A percentile compares a stretch with the other conserved stretches of the same genome.
Conservation (phyloP, 2,888 invertebrate genomes). For the Autographa gamma region DNA sequence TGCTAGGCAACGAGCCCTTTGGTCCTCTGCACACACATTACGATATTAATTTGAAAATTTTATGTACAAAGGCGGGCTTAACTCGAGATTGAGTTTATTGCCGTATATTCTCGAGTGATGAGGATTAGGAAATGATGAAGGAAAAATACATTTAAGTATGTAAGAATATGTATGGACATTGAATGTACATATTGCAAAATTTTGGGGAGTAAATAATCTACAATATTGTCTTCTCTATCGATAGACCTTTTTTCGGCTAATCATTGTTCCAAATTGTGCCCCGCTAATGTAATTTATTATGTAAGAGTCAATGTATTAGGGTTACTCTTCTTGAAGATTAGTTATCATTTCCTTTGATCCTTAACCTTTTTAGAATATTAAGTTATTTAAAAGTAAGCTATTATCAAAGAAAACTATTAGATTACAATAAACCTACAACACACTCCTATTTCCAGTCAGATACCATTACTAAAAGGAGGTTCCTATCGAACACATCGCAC, state of each 20-base stretch:
- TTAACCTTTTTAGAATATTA: background rate
- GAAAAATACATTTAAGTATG: slow-evolving; percentile 1
- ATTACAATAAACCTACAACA: slow-evolving; percentile 3
- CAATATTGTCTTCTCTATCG: background rate
- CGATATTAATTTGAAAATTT: slow-evolving; percentile 8
- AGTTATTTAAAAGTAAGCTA: background rate
- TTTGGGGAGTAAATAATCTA: background rate
- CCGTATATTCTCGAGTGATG: background rate
- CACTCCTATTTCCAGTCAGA: slow-evolving; percentile 20
- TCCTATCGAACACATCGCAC: slow-evolving; percentile 58
- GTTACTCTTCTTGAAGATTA: too few relatives aligned
- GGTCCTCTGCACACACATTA: slow-evolving; percentile 3
- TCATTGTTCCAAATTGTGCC: background rate
- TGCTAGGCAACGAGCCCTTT: background rate
- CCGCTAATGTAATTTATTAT: too few relatives aligned
- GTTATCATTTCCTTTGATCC: background rate
- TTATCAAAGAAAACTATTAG: slow-evolving; percentile 12
- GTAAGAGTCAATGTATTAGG: too few relatives aligned
- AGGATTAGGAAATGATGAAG: background rate
- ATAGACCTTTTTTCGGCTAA: background rate
- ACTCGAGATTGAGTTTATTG: slow-evolving; percentile 9
- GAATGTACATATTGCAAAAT: background rate
- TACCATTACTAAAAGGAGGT: slow-evolving; percentile 31
- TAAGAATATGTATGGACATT: background rate
- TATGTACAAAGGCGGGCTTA: slow-evolving; percentile 9